Conservation (phyloP, 2,113 vertebrate genomes). For the Papio anubis region DNA sequence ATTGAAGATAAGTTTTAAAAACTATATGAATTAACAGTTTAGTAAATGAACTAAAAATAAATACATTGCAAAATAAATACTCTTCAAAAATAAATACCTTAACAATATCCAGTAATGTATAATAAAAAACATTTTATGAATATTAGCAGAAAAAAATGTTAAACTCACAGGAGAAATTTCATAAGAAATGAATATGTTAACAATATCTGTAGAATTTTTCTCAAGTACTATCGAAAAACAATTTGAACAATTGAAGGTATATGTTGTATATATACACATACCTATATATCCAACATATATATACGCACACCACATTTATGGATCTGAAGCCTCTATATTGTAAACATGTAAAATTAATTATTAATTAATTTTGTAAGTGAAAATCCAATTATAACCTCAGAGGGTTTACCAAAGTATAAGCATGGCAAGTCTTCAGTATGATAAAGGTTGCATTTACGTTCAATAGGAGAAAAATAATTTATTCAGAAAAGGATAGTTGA, state of each 20-base stretch:
- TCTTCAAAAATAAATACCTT: not conserved
- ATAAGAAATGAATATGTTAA: not conserved
- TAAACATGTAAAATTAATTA: not conserved
- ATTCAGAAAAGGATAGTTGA: not conserved
- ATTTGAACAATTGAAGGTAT: conserved; percentile 5
- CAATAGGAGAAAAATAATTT: not conserved
- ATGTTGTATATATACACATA: not conserved
- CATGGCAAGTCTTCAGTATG: not conserved
- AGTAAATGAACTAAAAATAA: not conserved
- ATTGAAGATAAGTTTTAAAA: conserved; percentile 9
- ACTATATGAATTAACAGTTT: not conserved
- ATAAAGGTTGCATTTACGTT: not conserved
- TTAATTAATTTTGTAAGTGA: conserved; percentile 5
- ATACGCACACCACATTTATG: not conserved
- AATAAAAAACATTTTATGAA: not conserved
- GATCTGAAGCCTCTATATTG: not conserved
- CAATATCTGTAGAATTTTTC: not conserved
- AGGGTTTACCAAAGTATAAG: not conserved
- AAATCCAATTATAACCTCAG: not conserved
- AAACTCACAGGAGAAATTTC: not conserved
- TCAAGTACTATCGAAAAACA: conserved; percentile 1
- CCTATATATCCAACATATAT: too few relatives aligned
- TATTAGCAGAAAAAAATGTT: not conserved
- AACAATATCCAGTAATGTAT: not conserved
- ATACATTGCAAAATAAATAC: not conserved